Percentiles rank a stretch among this genome's conserved stretches.
phyloP scores from a whole-genome alignment of 2,797 vertebrate species.

The Lerista edwardsae region DNA sequence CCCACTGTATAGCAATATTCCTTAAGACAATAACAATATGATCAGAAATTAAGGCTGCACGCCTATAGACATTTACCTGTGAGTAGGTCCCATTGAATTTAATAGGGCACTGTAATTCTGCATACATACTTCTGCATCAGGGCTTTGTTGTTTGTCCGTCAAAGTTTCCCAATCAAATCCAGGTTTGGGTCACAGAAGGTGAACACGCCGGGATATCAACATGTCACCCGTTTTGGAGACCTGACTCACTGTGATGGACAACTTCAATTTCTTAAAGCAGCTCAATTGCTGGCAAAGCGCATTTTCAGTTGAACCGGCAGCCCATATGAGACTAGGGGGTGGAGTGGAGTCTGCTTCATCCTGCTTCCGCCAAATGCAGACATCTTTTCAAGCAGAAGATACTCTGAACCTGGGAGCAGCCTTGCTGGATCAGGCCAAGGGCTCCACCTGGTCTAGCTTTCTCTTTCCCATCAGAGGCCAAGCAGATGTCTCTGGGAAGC shows the following conservation, averaged over 20 bases:
- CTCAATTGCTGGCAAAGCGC: constrained; percentile 2
- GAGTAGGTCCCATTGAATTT: too few species aligned
- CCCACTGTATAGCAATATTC: too few species aligned
- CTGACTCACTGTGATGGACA: background rate
- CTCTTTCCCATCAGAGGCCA: too few species aligned
- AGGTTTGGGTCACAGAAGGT: background rate
- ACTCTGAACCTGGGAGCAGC: too few species aligned
- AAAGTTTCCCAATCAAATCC: background rate
- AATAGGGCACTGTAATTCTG: too few species aligned
- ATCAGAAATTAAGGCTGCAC: too few species aligned
- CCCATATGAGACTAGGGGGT: rapidly evolving
- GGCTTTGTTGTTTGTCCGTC: background rate
- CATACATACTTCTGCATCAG: background rate
- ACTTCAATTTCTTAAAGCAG: constrained; percentile 1
- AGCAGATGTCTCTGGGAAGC: too few species aligned
- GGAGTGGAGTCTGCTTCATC: background rate
- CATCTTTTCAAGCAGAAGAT: background rate
- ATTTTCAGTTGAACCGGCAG: background rate
- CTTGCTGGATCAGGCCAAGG: too few species aligned
- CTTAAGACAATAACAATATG: too few species aligned
- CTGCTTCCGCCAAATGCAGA: background rate
- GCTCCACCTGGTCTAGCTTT: too few species aligned
- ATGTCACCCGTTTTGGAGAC: background rate
- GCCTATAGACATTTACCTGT: too few species aligned
- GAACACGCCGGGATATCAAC: background rate